Base-by-base conservation (phyloP, 2,888 invertebrate genomes). In the Lithophane ornitopus region DNA sequence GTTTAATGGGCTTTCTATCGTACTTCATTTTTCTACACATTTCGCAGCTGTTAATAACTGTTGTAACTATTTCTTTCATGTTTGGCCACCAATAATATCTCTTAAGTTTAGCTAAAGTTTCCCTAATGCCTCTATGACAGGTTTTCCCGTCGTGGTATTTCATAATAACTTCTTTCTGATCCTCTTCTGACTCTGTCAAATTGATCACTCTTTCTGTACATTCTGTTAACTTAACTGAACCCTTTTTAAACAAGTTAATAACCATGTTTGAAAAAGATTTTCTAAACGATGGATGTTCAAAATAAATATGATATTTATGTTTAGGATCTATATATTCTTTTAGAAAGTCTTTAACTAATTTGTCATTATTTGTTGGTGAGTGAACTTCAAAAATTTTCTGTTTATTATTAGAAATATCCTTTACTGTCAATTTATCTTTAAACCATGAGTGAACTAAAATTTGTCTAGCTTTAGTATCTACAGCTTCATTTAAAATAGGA, bases 41-140 rank as follows among this genome's bases (percentile, higher is more conserved):
- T 39, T 67, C 67, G 16, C 67, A 67, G n/a, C 39, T 16, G 12
- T 67, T 67, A n/a, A 67, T 67, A 6, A 67, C n/a, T 52, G 52
- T n/a, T 16, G 52, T 39, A n/a, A 67, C 66, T 52, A 39, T 39
- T n/a, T 54, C 52, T 39, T 67, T 67, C 39, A 67, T 52, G 11
- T 67, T 67, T 52, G 52, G 14, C 34, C 28, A 34, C 49, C 49
- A 39, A 39, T 39, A 39, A 39, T 39, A 4, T 39, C 39, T 39
- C 4, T 39, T 39, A 39, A 39, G 39, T 39, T 39, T 39, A 4
- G 39, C 4, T 39, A 39, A 39, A 39, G 39, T 39, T 39, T 39
- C 39, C 4, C 4, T 39, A 39, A 39, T 39, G 6, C 39, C 39
- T 39, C 39, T 39, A 39, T 39, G 39, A 39, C 39, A 39, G 4